These are phyloP conservation scores for Limnephilus rhombicus DNA, from an alignment of 2,888 invertebrate species.

Conservation along the genomic window DNA sequence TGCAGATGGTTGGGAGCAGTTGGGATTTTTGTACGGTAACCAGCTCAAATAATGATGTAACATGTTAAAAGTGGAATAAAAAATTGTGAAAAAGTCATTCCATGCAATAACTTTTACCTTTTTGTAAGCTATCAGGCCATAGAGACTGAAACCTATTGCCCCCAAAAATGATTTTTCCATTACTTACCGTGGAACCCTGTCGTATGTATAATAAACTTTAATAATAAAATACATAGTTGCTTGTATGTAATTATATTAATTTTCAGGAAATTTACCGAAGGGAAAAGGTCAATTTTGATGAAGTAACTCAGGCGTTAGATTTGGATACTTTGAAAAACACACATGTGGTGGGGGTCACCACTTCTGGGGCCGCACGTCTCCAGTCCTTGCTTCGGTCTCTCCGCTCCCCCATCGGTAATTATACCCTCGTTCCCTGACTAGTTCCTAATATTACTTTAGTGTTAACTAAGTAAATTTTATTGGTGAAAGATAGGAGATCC, in stretches of 20 bases:
- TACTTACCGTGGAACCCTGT: too few species aligned
- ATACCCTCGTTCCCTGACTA: not conserved
- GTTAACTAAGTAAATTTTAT: not conserved
- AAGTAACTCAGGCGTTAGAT: slow-evolving; percentile 78
- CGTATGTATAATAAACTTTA: not conserved
- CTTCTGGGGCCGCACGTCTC: slow-evolving; percentile 85
- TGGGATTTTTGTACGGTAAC: too few species aligned
- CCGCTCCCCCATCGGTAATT: slow-evolving; percentile 80
- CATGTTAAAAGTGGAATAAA: too few species aligned
- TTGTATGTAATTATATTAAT: not conserved
- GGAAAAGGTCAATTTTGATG: slow-evolving; percentile 71
- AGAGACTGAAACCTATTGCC: not conserved
- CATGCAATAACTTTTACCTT: too few species aligned
- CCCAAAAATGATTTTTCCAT: not conserved
- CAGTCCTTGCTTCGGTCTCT: slow-evolving; percentile 80
- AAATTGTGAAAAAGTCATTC: not conserved
- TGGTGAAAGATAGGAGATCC: not conserved
- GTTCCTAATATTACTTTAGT: not conserved
- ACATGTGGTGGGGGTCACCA: slow-evolving; percentile 86
- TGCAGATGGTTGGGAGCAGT: too few species aligned
- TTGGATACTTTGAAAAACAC: slow-evolving; percentile 76
- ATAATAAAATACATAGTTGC: too few species aligned
- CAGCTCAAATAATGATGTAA: too few species aligned
- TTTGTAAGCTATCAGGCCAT: too few species aligned
- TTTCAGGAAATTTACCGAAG: slow-evolving; percentile 1